Evolutionary conservation across 2,113 vertebrate genomes (phyloP).

Genomic region (Garra rufa): DNA sequence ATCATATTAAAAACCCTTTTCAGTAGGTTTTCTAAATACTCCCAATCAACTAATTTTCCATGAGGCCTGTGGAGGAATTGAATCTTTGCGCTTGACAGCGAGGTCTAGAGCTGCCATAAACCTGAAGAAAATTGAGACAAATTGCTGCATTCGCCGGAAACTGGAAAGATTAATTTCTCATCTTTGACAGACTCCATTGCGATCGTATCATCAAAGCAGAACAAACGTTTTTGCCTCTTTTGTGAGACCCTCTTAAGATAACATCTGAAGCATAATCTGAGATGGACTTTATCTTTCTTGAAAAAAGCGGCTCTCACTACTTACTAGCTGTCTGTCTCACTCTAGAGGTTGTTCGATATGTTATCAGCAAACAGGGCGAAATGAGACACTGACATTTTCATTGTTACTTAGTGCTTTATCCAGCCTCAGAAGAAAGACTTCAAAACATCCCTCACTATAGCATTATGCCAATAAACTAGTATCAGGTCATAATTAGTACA

Average conservation of each 20-base stretch:
- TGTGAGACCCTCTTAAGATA: background rate
- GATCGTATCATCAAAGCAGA: constrained; percentile 32
- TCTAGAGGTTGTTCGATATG: constrained; percentile 32
- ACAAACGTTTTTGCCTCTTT: background rate
- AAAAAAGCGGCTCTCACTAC: background rate
- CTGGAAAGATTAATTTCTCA: constrained; percentile 48
- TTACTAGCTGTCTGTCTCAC: constrained; percentile 29
- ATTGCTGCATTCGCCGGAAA: constrained; percentile 38
- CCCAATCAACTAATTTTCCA: background rate
- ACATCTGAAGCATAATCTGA: constrained; percentile 20
- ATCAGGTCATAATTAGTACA: background rate
- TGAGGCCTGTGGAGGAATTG: constrained; percentile 16
- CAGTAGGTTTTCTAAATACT: background rate
- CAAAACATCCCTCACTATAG: background rate
- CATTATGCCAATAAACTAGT: background rate
- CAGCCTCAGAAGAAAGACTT: background rate
- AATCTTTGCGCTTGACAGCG: constrained; percentile 43
- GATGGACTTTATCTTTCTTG: background rate
- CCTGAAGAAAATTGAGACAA: constrained; percentile 54
- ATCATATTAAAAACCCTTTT: background rate
- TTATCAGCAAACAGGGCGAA: constrained; percentile 41
- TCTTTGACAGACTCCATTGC: constrained; percentile 22
- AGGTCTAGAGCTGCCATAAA: constrained; percentile 8
- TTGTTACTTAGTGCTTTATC: background rate
- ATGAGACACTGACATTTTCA: background rate